A percentile compares a stretch with the other conserved stretches of the same genome.
Conservation (phyloP, 2,888 invertebrate genomes). For the Mythimna ferrago region DNA sequence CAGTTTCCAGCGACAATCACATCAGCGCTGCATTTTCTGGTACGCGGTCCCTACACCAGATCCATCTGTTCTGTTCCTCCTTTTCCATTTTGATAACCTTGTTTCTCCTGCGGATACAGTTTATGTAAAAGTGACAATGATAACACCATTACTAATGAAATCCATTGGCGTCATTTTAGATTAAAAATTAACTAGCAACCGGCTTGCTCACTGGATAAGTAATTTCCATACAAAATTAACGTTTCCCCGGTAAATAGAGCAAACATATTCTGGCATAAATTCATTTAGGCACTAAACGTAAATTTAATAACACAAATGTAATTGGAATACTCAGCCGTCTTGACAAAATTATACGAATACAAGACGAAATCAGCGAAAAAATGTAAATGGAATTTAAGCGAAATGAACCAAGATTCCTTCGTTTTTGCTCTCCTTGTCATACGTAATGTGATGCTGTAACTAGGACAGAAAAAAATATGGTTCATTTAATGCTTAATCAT, state of each 20-base stretch:
- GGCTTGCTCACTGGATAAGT: not conserved
- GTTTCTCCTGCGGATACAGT: no score
- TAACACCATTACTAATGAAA: not conserved
- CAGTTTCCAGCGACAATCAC: no score
- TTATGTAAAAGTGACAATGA: not conserved
- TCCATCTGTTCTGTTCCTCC: no score
- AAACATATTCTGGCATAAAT: slow-evolving; percentile 14
- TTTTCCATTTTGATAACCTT: no score
- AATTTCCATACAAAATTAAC: slow-evolving; percentile 14
- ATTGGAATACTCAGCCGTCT: slow-evolving; percentile 38
- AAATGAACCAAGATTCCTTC: slow-evolving; percentile 37
- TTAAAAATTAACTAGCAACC: slow-evolving; percentile 16
- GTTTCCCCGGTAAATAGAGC: not conserved
- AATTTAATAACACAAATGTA: slow-evolving; percentile 47
- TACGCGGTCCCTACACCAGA: no score
- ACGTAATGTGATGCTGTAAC: slow-evolving; percentile 9
- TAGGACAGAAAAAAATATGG: not conserved
- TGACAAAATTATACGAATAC: slow-evolving; percentile 37
- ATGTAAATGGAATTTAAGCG: slow-evolving; percentile 27
- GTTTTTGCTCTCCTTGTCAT: slow-evolving; percentile 3
- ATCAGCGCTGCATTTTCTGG: no score
- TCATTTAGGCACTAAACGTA: slow-evolving; percentile 21
- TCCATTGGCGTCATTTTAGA: not conserved
- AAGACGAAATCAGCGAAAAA: slow-evolving; percentile 40
- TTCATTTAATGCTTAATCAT: not conserved